A percentile compares a stretch with the other conserved stretches of the same genome.
Evolutionary conservation across 2,888 invertebrate genomes (phyloP).

Genomic region (Asteroscopus sphinx): DNA sequence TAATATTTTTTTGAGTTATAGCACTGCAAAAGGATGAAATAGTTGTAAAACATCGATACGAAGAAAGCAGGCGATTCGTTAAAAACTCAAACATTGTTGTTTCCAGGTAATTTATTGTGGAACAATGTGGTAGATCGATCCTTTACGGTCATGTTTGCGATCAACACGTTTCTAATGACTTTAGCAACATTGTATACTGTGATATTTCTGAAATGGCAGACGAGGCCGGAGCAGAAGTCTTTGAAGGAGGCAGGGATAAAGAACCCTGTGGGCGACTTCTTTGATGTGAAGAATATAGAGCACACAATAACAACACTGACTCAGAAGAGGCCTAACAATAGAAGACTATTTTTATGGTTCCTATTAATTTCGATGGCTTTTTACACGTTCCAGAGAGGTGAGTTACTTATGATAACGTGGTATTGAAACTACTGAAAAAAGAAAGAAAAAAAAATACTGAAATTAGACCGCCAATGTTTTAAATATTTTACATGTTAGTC

Average conservation of each 20-base stretch:
- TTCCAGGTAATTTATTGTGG: slow-evolving; percentile 92
- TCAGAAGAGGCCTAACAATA: slow-evolving; percentile 89
- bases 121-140: slow-evolving; percentile 90
- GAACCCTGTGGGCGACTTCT: slow-evolving; percentile 92
- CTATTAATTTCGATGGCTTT: slow-evolving; percentile 93
- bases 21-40: too few relatives aligned
- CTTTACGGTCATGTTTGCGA: slow-evolving; percentile 93
- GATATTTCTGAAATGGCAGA: slow-evolving; percentile 92
- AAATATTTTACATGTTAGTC: too few relatives aligned
- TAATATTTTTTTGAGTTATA: too few relatives aligned
- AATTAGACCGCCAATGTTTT: too few relatives aligned
- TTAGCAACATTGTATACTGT: slow-evolving; percentile 91
- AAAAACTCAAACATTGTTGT: slow-evolving; percentile 22
- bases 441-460: too few relatives aligned
- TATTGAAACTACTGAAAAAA: too few relatives aligned
- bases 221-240: slow-evolving; percentile 91
- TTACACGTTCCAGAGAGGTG: slow-evolving; percentile 94
- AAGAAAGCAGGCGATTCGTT: not conserved
- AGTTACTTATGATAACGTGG: too few relatives aligned
- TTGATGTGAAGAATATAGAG: slow-evolving; percentile 92
- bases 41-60: slow-evolving; percentile 23
- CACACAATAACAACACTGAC: slow-evolving; percentile 91
- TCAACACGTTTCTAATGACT: slow-evolving; percentile 91
- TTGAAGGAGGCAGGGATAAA: slow-evolving; percentile 89
- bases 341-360: slow-evolving; percentile 91